These are phyloP conservation scores for Mythimna vitellina DNA, from an alignment of 2,888 invertebrate genomes.

Conservation along the genomic window DNA sequence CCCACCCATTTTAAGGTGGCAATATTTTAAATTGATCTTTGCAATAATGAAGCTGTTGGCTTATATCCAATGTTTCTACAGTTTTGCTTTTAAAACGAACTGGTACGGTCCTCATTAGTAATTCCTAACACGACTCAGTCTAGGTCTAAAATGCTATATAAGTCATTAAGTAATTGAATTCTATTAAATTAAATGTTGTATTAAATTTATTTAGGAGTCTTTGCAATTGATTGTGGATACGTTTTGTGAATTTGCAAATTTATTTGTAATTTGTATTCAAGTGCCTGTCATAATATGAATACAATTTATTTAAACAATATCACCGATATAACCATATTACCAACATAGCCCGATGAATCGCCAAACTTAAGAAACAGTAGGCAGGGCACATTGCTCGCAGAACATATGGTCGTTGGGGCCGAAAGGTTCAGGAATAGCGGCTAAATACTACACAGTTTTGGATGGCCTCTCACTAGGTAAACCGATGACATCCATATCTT, in stretches of 20 bases:
- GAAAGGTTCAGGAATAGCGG: too few species aligned
- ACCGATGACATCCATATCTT: too few species aligned
- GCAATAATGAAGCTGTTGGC: slow-evolving; percentile 13
- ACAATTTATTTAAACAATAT: neutral
- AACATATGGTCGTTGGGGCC: too few species aligned
- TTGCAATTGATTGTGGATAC: slow-evolving; percentile 8
- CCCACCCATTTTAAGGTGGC: neutral
- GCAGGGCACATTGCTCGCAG: too few species aligned
- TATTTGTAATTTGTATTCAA: slow-evolving; percentile 2
- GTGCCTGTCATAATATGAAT: neutral
- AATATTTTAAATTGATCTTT: slow-evolving; percentile 11
- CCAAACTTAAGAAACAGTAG: too few species aligned
- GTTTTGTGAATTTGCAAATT: neutral
- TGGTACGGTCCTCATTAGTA: slow-evolving; percentile 1
- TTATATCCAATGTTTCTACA: slow-evolving; percentile 6
- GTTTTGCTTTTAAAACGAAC: slow-evolving; percentile 16
- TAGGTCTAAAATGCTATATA: slow-evolving; percentile 25
- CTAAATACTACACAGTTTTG: too few species aligned
- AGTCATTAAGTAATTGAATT: slow-evolving; percentile 22
- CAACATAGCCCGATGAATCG: too few species aligned
- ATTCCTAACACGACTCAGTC: neutral
- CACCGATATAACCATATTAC: too few species aligned
- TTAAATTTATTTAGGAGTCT: slow-evolving; percentile 1
- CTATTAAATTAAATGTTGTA: neutral
- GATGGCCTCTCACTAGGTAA: too few species aligned